Conservation (phyloP, 2,888 invertebrate species). For the Eupithecia dodoneata region DNA sequence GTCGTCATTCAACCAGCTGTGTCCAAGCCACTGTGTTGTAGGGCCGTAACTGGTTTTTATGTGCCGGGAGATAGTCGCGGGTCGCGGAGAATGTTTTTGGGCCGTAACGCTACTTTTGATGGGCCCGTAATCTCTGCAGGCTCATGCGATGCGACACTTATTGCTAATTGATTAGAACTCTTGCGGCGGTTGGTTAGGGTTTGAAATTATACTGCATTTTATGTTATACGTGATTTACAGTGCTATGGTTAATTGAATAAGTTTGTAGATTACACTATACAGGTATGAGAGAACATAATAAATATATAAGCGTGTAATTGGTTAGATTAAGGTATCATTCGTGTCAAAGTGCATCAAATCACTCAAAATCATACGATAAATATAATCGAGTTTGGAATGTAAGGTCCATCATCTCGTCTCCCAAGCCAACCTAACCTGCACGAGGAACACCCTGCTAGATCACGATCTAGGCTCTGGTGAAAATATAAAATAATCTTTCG, state of each 20-base stretch:
- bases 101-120: conserved; percentile 27
- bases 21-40: conserved; percentile 1
- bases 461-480: too few relatives aligned
- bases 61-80: conserved; percentile 23
- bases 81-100: conserved; percentile 19
- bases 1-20: conserved; percentile 10
- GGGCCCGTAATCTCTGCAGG: conserved; percentile 29
- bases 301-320: too few relatives aligned
- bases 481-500: too few relatives aligned
- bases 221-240: not conserved
- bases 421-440: too few relatives aligned
- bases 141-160: conserved; percentile 4
- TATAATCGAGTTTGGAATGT: too few relatives aligned
- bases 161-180: conserved; percentile 22
- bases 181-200: not conserved
- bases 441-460: too few relatives aligned
- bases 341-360: too few relatives aligned
- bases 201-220: not conserved
- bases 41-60: conserved; percentile 33
- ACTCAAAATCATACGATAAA: too few relatives aligned
- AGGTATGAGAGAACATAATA: too few relatives aligned
- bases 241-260: not conserved
- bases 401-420: too few relatives aligned
- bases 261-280: not conserved
- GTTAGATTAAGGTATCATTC: too few relatives aligned